These are phyloP conservation scores for Myotis yumanensis DNA, from an alignment of 2,113 vertebrate species.

Conservation along the genomic window DNA sequence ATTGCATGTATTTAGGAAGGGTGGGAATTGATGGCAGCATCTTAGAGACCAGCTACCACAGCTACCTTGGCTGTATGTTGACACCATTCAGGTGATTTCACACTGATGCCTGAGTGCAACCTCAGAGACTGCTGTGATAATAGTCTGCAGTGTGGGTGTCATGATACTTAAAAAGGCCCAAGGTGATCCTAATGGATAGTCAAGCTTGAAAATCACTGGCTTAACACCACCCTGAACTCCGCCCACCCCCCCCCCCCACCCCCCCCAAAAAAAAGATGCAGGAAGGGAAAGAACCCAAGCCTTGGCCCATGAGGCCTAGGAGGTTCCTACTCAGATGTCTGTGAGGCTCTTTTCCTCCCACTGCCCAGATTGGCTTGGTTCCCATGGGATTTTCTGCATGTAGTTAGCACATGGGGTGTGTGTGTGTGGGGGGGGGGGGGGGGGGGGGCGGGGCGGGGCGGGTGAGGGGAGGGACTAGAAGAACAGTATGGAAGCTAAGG, in stretches of 20 bases:
- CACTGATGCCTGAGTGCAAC: neutral
- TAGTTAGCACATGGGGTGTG: neutral
- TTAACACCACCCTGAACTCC: neutral
- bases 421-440: too few relatives aligned
- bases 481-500: neutral
- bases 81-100: neutral
- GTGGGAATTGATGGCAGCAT: neutral
- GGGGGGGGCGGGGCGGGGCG: too few relatives aligned
- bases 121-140: neutral
- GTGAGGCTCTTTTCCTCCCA: neutral
- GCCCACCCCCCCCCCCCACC: rapidly evolving
- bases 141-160: neutral
- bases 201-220: neutral
- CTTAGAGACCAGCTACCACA: neutral
- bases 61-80: neutral
- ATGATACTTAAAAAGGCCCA: neutral
- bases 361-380: neutral
- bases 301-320: neutral
- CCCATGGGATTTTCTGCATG: neutral
- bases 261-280: neutral
- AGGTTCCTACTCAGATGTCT: neutral
- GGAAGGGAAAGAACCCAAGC: neutral
- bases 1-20: neutral
- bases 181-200: neutral
- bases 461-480: neutral